Evolutionary conservation across 2,113 vertebrate species (phyloP).

Genomic region (Chamaetylas fuelleborni): DNA sequence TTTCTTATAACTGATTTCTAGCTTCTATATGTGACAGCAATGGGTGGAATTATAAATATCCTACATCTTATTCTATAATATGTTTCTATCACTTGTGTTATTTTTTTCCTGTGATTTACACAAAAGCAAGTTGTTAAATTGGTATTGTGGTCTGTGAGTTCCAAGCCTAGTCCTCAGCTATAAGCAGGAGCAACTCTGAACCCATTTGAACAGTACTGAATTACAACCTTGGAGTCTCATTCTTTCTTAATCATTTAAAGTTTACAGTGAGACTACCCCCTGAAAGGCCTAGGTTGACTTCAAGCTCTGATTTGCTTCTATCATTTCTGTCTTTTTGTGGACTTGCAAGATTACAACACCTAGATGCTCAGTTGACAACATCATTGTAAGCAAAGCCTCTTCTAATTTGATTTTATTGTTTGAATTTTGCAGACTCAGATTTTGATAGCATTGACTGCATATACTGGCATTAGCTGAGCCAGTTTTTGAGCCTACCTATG

Average conservation of each 20-base stretch:
- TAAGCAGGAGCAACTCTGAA: background rate
- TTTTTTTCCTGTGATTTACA: background rate
- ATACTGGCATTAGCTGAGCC: background rate
- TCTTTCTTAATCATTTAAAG: background rate
- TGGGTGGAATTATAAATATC: background rate
- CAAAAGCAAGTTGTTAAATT: background rate
- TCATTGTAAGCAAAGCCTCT: background rate
- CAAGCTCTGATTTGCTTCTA: background rate
- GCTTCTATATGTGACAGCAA: background rate
- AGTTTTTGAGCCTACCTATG: background rate
- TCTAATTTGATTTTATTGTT: background rate
- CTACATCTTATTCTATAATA: background rate
- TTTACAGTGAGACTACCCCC: background rate
- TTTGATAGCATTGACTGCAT: background rate
- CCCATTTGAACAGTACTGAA: background rate
- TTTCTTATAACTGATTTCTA: background rate
- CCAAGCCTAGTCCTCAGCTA: background rate
- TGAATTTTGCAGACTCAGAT: background rate
- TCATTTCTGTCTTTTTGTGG: background rate
- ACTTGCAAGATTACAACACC: background rate
- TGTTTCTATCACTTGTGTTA: background rate
- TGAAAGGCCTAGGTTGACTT: background rate
- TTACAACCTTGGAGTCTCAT: background rate
- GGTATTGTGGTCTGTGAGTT: background rate
- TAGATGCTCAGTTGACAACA: background rate